Evolutionary conservation across 2,888 invertebrate species (phyloP).

Genomic region (Pachycephus smyrnensis): DNA sequence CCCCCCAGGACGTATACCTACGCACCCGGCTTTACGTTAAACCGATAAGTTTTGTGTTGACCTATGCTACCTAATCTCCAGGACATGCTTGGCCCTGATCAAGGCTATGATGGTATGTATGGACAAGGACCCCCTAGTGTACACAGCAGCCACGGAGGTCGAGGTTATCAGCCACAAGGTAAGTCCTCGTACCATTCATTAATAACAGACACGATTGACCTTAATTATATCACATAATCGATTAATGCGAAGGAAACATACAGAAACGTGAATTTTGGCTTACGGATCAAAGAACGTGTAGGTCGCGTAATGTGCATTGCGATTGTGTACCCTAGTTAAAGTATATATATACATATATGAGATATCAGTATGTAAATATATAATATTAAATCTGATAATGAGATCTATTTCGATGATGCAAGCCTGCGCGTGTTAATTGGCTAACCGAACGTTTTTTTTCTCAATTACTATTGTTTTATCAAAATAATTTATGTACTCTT

Average conservation of each 20-base stretch:
- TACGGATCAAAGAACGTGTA: background rate
- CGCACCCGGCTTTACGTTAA: slow-evolving; percentile 7
- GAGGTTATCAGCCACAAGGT: slow-evolving; percentile 89
- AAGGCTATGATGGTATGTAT: slow-evolving; percentile 93
- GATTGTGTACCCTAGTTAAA: background rate
- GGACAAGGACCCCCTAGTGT: slow-evolving; percentile 91
- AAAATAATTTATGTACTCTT: background rate
- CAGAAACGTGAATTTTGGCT: background rate
- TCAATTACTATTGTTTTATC: background rate
- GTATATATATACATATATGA: background rate
- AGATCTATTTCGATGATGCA: background rate
- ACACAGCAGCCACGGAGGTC: slow-evolving; percentile 82
- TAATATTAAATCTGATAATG: background rate
- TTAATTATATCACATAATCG: background rate
- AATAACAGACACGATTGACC: background rate
- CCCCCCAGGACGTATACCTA: background rate
- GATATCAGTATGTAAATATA: background rate
- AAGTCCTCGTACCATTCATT: slow-evolving; percentile 61
- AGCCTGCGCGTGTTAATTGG: background rate
- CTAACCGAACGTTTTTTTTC: background rate
- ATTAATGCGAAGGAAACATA: background rate
- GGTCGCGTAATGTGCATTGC: background rate
- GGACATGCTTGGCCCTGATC: slow-evolving; percentile 93
- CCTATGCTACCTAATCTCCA: slow-evolving; percentile 69
- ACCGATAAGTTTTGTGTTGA: slow-evolving; percentile 56